Evolutionary conservation across 1,140 invertebrate genomes (phyloP), one percentile per base, ranked within the genome.

Genomic region (Xylocopa sonorina): DNA sequence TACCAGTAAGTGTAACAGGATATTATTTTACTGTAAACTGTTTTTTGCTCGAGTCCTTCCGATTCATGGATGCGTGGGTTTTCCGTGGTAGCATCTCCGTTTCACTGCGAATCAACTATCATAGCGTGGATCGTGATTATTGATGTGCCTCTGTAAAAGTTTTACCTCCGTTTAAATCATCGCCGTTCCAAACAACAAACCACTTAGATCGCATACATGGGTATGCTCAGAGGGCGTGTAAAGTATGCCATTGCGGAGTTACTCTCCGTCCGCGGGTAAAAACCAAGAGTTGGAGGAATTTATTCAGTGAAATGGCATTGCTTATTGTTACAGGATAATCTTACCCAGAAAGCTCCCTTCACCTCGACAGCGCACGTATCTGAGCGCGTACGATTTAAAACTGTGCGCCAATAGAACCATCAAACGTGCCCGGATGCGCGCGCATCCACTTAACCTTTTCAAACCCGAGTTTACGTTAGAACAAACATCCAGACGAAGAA

Each of bases 41-140:
- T 46, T 72, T 64, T 66, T 67, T 67, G 7, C n/a, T n/a, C 18
- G 9, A 38, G 41, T 4, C 41, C 7, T n/a, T 46, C 27, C 51
- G 21, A 16, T 76, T 67, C 73, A 76, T 29, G 63, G 63, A 67
- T n/a, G 50, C n/a, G 46, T 55, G 63, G 38, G 57, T 38, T 76
- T 27, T 46, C 53, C n/a, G 63, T 46, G 29, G 34, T 34, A 57
- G 51, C 38, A 67, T 57, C 34, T 27, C 48, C 7, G 18, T 66
- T 43, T 75, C 46, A 16, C 9, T 5, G 7, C 14, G 18, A 21
- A 57, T 18, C 50, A 43, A 32, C 4, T 29, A 16, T 43, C 38
- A 24, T 38, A 60, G n/a, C n/a, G n/a, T 10, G 14, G 34, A 27
- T 27, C 6, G 18, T 1, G 24, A 24, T 60, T 34, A 41, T 32